phyloP scores from a whole-genome alignment of 2,888 invertebrate genomes.

The Gari tellinella region DNA sequence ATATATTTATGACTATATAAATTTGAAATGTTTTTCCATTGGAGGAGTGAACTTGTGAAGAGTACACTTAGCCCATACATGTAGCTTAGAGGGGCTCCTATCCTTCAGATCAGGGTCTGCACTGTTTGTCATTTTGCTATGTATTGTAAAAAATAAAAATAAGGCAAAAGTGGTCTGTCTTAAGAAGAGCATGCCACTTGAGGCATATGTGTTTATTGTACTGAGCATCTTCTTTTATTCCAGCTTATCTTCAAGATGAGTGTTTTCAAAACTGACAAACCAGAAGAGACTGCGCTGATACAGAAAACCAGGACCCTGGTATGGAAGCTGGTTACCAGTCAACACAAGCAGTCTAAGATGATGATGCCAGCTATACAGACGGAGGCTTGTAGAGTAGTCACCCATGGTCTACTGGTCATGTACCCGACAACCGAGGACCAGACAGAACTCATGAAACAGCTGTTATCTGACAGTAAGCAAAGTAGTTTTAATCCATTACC shows the following conservation, averaged over 20 bases:
- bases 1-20: too few species aligned
- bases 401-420: conserved; percentile 75
- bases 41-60: too few species aligned
- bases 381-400: conserved; percentile 79
- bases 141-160: too few species aligned
- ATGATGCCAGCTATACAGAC: conserved; percentile 56
- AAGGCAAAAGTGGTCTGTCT: too few species aligned
- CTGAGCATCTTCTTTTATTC: conserved; percentile 33
- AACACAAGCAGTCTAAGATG: conserved; percentile 15
- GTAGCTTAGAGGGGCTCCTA: too few species aligned
- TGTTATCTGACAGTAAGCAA: conserved; percentile 76
- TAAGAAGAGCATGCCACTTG: too few species aligned
- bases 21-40: too few species aligned
- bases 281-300: conserved; percentile 70
- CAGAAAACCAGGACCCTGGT: conserved; percentile 72
- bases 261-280: conserved; percentile 72
- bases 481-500: too few species aligned
- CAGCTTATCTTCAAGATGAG: conserved; percentile 81
- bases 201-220: neutral
- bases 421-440: conserved; percentile 72
- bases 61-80: too few species aligned
- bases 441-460: conserved; percentile 74
- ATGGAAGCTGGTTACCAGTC: conserved; percentile 70
- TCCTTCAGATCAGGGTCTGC: too few species aligned
- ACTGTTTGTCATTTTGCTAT: too few species aligned